A percentile compares a stretch with the other conserved stretches of the same genome.
phyloP scores from a whole-genome alignment of 2,113 vertebrate genomes.

The Megaceryle maxima region DNA sequence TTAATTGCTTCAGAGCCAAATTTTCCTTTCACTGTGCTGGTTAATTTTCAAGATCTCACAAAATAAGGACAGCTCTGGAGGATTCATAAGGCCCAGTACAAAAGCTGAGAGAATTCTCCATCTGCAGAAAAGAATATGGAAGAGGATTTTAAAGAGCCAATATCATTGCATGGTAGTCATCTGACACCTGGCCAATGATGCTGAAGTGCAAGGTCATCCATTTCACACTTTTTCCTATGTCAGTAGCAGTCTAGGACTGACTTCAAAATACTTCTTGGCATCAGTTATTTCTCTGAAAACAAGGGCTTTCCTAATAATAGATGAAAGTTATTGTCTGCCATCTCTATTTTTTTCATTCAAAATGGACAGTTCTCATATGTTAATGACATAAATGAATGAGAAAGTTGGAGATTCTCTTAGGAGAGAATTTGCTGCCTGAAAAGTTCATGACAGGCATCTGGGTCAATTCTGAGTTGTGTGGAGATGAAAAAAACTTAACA shows the following conservation, averaged over 20 bases:
- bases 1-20: not conserved
- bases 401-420: not conserved
- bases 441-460: not conserved
- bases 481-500: too few species aligned
- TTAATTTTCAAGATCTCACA: not conserved
- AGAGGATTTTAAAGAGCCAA: not conserved
- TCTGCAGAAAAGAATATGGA: not conserved
- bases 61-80: not conserved
- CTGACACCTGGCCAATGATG: not conserved
- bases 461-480: not conserved
- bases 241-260: not conserved
- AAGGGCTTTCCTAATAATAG: not conserved
- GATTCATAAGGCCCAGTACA: not conserved
- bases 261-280: not conserved
- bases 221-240: not conserved
- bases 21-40: not conserved
- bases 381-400: not conserved
- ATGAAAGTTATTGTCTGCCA: not conserved
- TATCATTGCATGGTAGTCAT: not conserved
- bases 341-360: not conserved
- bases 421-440: not conserved
- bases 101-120: not conserved
- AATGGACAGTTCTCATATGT: not conserved
- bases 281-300: not conserved
- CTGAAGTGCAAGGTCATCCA: not conserved